Evolutionary conservation across 1,140 invertebrate species (phyloP), one percentile per base, ranked within the genome.

Genomic region (Eueides isabella): DNA sequence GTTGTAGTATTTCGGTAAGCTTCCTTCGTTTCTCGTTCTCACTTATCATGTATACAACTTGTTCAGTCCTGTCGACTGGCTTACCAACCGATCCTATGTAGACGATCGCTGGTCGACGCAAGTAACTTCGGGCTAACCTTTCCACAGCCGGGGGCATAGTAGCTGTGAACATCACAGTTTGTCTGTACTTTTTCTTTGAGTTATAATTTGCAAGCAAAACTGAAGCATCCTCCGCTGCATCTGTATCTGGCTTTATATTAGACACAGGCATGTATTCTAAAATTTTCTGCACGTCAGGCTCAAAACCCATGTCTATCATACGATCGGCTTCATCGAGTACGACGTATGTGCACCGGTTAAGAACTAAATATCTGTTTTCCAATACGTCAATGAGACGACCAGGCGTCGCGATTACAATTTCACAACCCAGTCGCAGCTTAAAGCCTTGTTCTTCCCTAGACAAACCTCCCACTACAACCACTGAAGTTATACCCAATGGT

Each of bases 131-230:
- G 0, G 99, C 99, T 63, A 99, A 93, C 80, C 99, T 94, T 94
- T 99, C 99, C 2, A 99, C 98, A 7, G 98, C 97, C 2, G 99
- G 96, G 7, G 98, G 98, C 99, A 99, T 99, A 82, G 99, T 99
- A 19, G 99, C 99, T 55, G 99, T 99, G 93, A 99, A 99, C 99
- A 99, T 99, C 75, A 99, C 99, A 86, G 99, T 99, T 96, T 99
- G 98, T 90, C 99, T 95, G 87, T 97, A 99, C 91, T 99, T 99
- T 87, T 99, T 98, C 87, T 99, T 99, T 0, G 98, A 97, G 85
- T 98, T 96, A 83, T 99, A 99, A 93, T 99, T 99, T 62, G 96
- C 96, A 87, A 99, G 94, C 44, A 99, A 94, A 80, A 97, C 96
- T 74, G 95, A 95, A 77, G 98, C 98, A 94, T 99, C 98, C 94